Percentiles rank a stretch among this genome's conserved stretches.
phyloP scores from a whole-genome alignment of 2,797 vertebrate species.

The Streptopelia turtur region DNA sequence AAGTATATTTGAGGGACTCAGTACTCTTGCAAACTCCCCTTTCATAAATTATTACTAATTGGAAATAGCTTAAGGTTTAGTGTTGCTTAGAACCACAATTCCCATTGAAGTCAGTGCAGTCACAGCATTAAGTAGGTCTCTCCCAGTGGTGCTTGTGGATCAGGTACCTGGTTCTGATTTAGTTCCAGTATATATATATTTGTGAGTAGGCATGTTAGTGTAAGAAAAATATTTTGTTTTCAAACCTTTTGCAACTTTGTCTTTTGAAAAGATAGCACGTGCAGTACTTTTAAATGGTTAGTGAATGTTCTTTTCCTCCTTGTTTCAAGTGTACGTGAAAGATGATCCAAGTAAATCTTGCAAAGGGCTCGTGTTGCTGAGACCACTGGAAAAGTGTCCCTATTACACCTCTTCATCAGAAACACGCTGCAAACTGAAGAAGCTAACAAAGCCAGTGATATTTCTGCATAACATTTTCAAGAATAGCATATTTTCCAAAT shows the following conservation, averaged over 20 bases:
- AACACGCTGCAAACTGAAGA: background rate
- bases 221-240: background rate
- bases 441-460: background rate
- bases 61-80: slow-evolving; percentile 15
- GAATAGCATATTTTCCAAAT: background rate
- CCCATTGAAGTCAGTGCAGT: background rate
- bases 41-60: slow-evolving; percentile 43
- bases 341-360: background rate
- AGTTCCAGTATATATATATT: background rate
- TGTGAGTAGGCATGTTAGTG: background rate
- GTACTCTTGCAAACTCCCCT: background rate
- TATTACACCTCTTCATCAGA: background rate
- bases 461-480: background rate
- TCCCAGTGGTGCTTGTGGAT: background rate
- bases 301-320: background rate
- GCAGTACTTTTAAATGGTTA: background rate
- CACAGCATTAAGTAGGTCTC: background rate
- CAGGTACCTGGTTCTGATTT: background rate
- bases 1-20: background rate
- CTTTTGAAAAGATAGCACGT: background rate
- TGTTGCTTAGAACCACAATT: background rate
- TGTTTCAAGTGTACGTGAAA: background rate
- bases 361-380: fast-evolving
- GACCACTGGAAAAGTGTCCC: background rate
- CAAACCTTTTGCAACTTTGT: background rate